Evolutionary conservation across 2,113 vertebrate genomes (phyloP).

Genomic region (Xenus cinereus): DNA sequence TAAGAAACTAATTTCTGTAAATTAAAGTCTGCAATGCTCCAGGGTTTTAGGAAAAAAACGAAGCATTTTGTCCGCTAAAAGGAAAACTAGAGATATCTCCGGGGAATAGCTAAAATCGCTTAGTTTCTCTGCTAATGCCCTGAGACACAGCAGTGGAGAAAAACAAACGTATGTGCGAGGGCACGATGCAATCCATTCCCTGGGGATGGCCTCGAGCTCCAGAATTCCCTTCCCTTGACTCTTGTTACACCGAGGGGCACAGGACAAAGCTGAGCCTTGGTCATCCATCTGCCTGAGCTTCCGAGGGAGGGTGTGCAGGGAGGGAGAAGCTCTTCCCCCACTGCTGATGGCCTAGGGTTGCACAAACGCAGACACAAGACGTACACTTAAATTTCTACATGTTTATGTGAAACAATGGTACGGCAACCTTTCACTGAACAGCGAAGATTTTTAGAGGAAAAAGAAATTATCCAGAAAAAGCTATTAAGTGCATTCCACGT

Average conservation of each 20-base stretch:
- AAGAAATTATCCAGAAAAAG: background rate
- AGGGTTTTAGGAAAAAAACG: background rate
- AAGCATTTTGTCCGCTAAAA: background rate
- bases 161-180: background rate
- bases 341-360: background rate
- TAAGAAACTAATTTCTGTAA: background rate
- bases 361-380: background rate
- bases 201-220: background rate
- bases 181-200: background rate
- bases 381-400: background rate
- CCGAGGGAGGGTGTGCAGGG: background rate
- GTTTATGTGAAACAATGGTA: background rate
- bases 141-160: background rate
- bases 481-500: background rate
- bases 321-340: background rate
- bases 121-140: background rate
- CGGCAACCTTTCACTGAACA: background rate
- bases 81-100: background rate
- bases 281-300: background rate
- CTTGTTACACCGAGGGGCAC: rapidly evolving
- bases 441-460: background rate
- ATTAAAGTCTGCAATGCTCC: background rate
- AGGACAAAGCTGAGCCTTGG: background rate
- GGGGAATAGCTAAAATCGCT: background rate
- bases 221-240: background rate